Conservation (phyloP, 2,113 vertebrate genomes). For the Seriola aureovittata region DNA sequence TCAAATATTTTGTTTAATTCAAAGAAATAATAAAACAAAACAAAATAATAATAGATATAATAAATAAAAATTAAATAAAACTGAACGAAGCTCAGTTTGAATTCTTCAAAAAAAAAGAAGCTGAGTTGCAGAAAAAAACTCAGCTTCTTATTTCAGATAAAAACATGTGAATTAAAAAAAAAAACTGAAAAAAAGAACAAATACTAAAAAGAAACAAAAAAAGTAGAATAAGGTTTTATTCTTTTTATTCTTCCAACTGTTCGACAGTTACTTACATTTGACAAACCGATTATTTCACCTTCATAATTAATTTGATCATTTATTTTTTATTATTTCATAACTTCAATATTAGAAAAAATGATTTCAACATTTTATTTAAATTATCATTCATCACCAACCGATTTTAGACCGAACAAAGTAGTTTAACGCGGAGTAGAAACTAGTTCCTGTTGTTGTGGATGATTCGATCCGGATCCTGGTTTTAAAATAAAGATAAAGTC, state of each 20-base stretch:
- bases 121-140: background rate
- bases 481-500: background rate
- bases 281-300: slow-evolving; percentile 37
- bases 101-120: background rate
- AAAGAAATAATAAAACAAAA: too few relatives aligned
- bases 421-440: background rate
- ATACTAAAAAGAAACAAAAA: background rate
- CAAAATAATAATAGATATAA: too few relatives aligned
- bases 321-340: background rate
- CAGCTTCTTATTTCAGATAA: background rate
- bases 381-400: background rate
- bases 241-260: background rate
- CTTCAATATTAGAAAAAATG: background rate
- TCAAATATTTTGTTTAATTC: too few relatives aligned
- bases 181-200: background rate
- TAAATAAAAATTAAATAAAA: background rate
- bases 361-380: background rate
- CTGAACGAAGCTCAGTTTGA: too few relatives aligned
- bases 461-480: background rate
- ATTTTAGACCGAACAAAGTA: background rate
- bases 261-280: background rate
- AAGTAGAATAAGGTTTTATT: background rate
- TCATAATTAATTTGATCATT: background rate
- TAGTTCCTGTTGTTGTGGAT: background rate
- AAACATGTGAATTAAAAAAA: background rate